Evolutionary conservation across 2,797 vertebrate species (phyloP).

Genomic region (Urophycis tenuis): DNA sequence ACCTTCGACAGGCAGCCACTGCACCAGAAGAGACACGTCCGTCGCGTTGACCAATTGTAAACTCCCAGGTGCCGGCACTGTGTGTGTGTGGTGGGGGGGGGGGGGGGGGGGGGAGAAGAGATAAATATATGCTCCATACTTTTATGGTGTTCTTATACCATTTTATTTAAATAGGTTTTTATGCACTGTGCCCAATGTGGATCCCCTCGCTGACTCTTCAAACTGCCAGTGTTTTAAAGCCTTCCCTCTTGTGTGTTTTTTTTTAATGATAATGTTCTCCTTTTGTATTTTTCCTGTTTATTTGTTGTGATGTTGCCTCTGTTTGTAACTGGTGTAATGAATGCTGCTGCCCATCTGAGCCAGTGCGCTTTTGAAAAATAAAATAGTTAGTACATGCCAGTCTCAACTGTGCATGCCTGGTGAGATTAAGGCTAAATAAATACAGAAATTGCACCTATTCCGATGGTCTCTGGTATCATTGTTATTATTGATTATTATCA

Average conservation of each 20-base stretch:
- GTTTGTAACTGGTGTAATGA: background rate
- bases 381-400: too few relatives aligned
- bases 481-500: too few relatives aligned
- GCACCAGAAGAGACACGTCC: constrained; percentile 74
- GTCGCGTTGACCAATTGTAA: constrained; percentile 71
- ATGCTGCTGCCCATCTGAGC: background rate
- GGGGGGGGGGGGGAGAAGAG: constrained; percentile 1
- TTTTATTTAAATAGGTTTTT: background rate
- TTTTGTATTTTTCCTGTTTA: background rate
- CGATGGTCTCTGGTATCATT: background rate
- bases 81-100: too few relatives aligned
- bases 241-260: too few relatives aligned
- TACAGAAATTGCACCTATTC: background rate
- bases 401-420: background rate
- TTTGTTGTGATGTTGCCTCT: background rate
- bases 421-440: background rate
- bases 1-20: constrained; percentile 73
- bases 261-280: background rate
- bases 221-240: too few relatives aligned
- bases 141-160: background rate
- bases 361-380: background rate
- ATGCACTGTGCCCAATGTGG: too few relatives aligned
- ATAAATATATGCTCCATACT: background rate
- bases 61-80: constrained; percentile 75
- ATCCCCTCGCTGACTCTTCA: too few relatives aligned